Base-by-base conservation (phyloP, 2,113 vertebrate species). In the Zosterops borbonicus region DNA sequence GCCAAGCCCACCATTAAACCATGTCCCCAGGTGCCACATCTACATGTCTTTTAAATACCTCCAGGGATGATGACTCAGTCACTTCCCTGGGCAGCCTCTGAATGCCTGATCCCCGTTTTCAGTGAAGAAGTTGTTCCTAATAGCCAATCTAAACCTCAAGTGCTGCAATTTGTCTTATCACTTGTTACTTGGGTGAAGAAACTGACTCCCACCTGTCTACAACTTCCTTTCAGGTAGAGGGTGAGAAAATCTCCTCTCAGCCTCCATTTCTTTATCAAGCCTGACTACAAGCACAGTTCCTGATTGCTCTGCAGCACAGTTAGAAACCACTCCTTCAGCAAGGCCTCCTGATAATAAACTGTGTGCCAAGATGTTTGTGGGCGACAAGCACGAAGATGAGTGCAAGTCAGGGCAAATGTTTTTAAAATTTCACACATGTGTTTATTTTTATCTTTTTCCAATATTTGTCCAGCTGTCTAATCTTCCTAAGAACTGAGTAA, bases 361-460 rank as follows among this genome's bases (percentile, higher is more conserved):
- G 9, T 44, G 58, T 91, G 82, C 71, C 70, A 90, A 92, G 71
- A 70, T 33, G 33, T 62, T 88, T 70, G 68, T 90, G 83, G 83
- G 44, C 0, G 6, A 64, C 37, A 50, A 80, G 63, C 71, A 77
- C 9, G 31, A 90, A 95, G 55, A 77, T 39, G 47, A 88, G 59
- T 46, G 22, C 28, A 83, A 85, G 65, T 68, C 69, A 79, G 68
- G 75, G 71, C 33, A 93, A 87, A 91, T 62, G 46, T 60, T 42
- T 93, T 93, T 49, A 76, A 87, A 73, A 94, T 79, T 88, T 85
- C 67, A 60, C 44, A 41, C 28, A 11, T 10, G 9, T 63, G 12
- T 70, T 95, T 92, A 59, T 83, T 92, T 96, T 86, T 70, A 55
- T 39, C 25, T 92, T 87, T 78, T 56, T 21, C 27, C 25, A 65